Percentiles rank a stretch among this genome's conserved stretches.
Evolutionary conservation across 2,113 vertebrate genomes (phyloP).

Genomic region (Peromyscus polionotus): DNA sequence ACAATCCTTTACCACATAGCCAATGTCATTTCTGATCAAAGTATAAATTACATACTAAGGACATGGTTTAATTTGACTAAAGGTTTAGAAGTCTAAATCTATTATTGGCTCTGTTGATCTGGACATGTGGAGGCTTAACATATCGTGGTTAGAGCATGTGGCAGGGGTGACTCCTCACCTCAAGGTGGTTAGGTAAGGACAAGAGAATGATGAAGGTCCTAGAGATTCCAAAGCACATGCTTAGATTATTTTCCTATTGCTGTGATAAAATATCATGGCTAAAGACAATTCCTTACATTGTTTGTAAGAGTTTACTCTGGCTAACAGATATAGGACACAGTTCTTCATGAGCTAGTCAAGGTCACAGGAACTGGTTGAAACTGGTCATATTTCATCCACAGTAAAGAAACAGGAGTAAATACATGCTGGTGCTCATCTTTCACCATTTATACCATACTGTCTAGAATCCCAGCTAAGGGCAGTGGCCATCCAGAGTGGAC

Average conservation of each 20-base stretch:
- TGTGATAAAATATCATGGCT: neutral
- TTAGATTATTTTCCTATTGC: neutral
- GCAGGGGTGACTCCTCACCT: rapidly evolving
- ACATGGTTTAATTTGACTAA: neutral
- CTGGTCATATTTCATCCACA: neutral
- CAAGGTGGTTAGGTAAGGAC: neutral
- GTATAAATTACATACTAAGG: neutral
- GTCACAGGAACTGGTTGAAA: neutral
- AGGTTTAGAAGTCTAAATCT: too few relatives aligned
- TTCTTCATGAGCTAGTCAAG: neutral
- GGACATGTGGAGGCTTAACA: neutral
- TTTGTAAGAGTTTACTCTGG: neutral
- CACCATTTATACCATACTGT: neutral
- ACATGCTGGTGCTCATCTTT: neutral
- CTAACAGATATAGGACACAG: neutral
- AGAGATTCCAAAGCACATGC: neutral
- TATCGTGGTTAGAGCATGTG: neutral
- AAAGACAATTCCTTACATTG: neutral
- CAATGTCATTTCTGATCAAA: neutral
- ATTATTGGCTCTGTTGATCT: neutral
- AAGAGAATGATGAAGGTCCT: neutral
- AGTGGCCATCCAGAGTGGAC: neutral
- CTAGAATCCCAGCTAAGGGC: neutral
- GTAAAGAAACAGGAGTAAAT: neutral
- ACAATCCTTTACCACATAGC: neutral